Percentiles rank a stretch among this genome's conserved stretches.
These are phyloP conservation scores for Lineus longissimus DNA, from an alignment of 1,140 invertebrate genomes.

Conservation along the genomic window DNA sequence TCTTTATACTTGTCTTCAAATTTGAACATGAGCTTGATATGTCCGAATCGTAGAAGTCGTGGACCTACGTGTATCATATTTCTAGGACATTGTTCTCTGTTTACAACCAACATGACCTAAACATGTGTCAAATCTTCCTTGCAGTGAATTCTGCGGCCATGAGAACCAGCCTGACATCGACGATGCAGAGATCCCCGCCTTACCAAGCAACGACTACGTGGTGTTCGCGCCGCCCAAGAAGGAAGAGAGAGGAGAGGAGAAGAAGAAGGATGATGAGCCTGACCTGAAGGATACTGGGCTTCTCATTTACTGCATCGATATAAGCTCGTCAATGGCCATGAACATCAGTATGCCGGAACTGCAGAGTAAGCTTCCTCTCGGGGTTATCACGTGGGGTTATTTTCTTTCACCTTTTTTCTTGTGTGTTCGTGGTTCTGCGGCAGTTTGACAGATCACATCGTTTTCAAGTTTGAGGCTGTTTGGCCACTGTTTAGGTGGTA, in stretches of 20 bases:
- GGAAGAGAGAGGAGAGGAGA: constrained; percentile 11
- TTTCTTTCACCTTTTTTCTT: too few species aligned
- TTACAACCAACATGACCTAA: too few species aligned
- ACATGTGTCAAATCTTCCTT: constrained; percentile 2
- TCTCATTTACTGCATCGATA: constrained; percentile 46
- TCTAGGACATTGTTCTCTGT: too few species aligned
- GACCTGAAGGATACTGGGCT: constrained; percentile 24
- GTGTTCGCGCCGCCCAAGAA: constrained; percentile 23
- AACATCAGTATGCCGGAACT: constrained; percentile 29
- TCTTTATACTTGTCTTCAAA: too few species aligned
- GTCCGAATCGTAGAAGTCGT: too few species aligned
- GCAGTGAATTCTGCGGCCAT: constrained; percentile 44
- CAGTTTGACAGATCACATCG: too few species aligned
- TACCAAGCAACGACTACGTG: constrained; percentile 32
- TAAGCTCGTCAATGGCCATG: constrained; percentile 42
- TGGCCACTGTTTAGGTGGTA: too few species aligned
- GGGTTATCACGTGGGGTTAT: too few species aligned
- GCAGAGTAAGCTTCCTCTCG: constrained; percentile 26
- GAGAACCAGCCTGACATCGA: constrained; percentile 34
- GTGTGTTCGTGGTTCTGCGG: too few species aligned
- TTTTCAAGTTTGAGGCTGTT: too few species aligned
- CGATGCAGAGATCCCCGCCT: constrained; percentile 34
- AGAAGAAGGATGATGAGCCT: constrained; percentile 20
- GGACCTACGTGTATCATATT: too few species aligned
- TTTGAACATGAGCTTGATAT: too few species aligned